Base-by-base conservation (phyloP, 2,113 vertebrate species). In the Baryphthengus martii region DNA sequence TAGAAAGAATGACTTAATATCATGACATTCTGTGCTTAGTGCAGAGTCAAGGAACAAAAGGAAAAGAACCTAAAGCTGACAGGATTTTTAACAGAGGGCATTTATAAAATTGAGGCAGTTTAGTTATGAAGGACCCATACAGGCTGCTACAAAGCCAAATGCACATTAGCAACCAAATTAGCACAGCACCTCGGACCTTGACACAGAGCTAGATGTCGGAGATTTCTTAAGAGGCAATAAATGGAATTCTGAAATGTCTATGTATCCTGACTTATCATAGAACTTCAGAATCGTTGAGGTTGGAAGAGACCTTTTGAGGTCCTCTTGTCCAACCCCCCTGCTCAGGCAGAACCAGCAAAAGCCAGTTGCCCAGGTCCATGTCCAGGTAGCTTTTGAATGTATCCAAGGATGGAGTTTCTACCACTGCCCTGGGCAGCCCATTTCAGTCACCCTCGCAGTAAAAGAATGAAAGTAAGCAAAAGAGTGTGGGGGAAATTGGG, bases 391-490 rank as follows among this genome's bases (percentile, higher is more conserved):
- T 63, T 68, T 45, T 56, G 17, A 62, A 33, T 73, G 45, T 35
- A 37, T 40, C 15, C 29, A 44, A 33, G 49, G 33, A 40, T 33
- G n/a, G 55, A 52, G 10, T 52, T 73, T 58, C 25, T 78, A 20
- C 45, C 31, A 1, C 18, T 11, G n/a, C 17, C 23, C 4, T 73
- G 17, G 21, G 37, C 10, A 78, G 45, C 15, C 11, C 0, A 1
- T 66, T 63, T 17, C n/a, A 40, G 20, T 66, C 45, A 66, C n/a
- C 11, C 24, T 55, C n/a, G 62, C 13, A 45, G 28, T 55, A 23
- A 49, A 49, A 37, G 55, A 58, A 53, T 17, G 28, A 70, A 50
- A 74, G 25, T 20, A 45, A 62, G 52, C 17, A 62, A 58, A 61
- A 52, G 5, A 4, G 6, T 17, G 12, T 49, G n/a, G 68, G 31